phyloP scores from a whole-genome alignment of 2,797 vertebrate genomes.

The Lycodopsis pacificus region DNA sequence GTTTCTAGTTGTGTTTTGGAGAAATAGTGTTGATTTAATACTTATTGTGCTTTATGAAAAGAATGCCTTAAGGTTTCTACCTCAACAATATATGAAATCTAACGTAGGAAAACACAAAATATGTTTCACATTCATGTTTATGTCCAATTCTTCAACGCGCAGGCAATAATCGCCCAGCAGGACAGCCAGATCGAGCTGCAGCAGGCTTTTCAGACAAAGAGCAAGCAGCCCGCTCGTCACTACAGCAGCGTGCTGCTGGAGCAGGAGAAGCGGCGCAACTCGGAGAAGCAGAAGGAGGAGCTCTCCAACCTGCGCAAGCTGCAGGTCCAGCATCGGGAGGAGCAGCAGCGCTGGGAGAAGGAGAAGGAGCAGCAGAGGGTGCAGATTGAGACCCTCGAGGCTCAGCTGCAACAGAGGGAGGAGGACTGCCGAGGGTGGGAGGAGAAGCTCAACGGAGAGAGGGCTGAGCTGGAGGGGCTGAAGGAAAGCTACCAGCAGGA shows the following conservation, averaged over 20 bases:
- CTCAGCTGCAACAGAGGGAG: conserved; percentile 79
- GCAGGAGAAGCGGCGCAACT: conserved; percentile 92
- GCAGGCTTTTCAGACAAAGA: conserved; percentile 78
- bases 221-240: conserved; percentile 77
- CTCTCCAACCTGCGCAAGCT: conserved; percentile 86
- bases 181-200: conserved; percentile 91
- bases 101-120: no score
- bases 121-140: not conserved
- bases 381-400: conserved; percentile 76
- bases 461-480: conserved; percentile 81
- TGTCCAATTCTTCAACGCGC: not conserved
- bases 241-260: conserved; percentile 88
- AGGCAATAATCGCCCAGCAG: conserved; percentile 88
- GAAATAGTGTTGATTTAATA: not conserved
- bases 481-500: conserved; percentile 89
- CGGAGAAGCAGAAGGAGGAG: conserved; percentile 93
- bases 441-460: conserved; percentile 81
- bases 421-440: conserved; percentile 73
- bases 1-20: no score
- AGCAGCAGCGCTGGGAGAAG: conserved; percentile 91
- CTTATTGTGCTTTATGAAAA: not conserved
- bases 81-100: not conserved
- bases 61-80: not conserved
- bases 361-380: conserved; percentile 81
- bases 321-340: conserved; percentile 87